Evolutionary conservation across 2,113 vertebrate species (phyloP), one percentile per base, ranked within the genome.

Genomic region (Aplodontia rufa): DNA sequence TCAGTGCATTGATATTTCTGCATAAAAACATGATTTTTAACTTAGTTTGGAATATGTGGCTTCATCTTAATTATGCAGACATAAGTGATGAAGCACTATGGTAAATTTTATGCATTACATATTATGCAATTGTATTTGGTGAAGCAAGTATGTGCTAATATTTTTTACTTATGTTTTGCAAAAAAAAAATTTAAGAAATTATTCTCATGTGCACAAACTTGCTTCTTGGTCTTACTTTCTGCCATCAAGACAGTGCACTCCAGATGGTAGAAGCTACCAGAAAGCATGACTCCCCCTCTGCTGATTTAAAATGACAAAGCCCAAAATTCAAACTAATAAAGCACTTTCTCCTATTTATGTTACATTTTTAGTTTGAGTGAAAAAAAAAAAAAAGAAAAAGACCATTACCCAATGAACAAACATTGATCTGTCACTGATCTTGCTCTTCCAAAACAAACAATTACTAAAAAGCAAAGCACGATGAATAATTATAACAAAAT

Each of bases 401-500:
- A 58, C 1, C 19, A n/a, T 64, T 3, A 66, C 37, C 74, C 22
- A 7, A 37, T 79, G 66, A 93, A 84, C 37, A 95, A 84, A 80
- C 62, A 93, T 12, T 30, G 9, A 91, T 91, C 30, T 32, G 28
- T 91, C 58, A 71, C 35, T 95, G 87, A 89, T 55, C 42, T 90
- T 69, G 68, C 28, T 86, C 55, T 87, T 79, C 37, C 5, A 26
- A 96, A 94, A 49, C 16, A 68, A 87, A 85, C 17, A 76, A 35
- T 79, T 79, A 84, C 40, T 45, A 10, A 83, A 81, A 74, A 93
- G 55, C 45, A 91, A 96, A 83, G 37, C 1, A 0, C n/a, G 14
- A 32, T 55, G 42, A 95, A 47, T 53, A 60, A 60, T 60, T 26
- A 72, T 37, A 60, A 30, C 8, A 6, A 90, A 72, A 4, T 47